phyloP scores from a whole-genome alignment of 2,797 vertebrate species.

The Coranthus polyacanthus region DNA sequence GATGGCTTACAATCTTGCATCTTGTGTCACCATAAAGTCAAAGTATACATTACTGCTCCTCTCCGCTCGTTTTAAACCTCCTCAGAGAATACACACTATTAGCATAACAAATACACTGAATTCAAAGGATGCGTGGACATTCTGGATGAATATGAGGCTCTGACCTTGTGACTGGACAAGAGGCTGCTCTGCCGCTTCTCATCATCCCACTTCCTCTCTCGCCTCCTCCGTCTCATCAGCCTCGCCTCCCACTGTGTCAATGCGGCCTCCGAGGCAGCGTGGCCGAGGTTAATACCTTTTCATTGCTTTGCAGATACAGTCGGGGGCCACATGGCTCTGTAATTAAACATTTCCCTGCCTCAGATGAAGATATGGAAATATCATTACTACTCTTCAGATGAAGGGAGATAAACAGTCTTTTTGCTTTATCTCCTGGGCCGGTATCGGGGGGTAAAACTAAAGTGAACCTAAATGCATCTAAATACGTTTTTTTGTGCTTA shows the following conservation, averaged over 20 bases:
- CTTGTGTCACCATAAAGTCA: constrained; percentile 14
- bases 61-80: not conserved
- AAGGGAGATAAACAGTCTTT: constrained; percentile 20
- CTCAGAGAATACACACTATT: constrained; percentile 39
- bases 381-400: constrained; percentile 43
- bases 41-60: constrained; percentile 16
- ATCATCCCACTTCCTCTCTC: constrained; percentile 5
- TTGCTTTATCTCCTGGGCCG: constrained; percentile 17
- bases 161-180: constrained; percentile 54
- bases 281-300: constrained; percentile 44
- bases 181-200: constrained; percentile 13
- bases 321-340: constrained; percentile 29
- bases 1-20: not conserved
- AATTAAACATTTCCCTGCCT: constrained; percentile 58
- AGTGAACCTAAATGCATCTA: not conserved
- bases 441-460: not conserved
- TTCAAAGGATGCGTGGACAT: constrained; percentile 8
- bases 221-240: constrained; percentile 12
- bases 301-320: constrained; percentile 47
- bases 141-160: constrained; percentile 34
- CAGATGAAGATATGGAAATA: constrained; percentile 56
- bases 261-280: constrained; percentile 30
- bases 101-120: constrained; percentile 22
- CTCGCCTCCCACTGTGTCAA: not conserved
- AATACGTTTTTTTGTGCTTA: constrained; percentile 5